Percentiles rank a stretch among this genome's conserved stretches.
phyloP scores from a whole-genome alignment of 2,888 invertebrate species.

The Rhodophaea formosa region DNA sequence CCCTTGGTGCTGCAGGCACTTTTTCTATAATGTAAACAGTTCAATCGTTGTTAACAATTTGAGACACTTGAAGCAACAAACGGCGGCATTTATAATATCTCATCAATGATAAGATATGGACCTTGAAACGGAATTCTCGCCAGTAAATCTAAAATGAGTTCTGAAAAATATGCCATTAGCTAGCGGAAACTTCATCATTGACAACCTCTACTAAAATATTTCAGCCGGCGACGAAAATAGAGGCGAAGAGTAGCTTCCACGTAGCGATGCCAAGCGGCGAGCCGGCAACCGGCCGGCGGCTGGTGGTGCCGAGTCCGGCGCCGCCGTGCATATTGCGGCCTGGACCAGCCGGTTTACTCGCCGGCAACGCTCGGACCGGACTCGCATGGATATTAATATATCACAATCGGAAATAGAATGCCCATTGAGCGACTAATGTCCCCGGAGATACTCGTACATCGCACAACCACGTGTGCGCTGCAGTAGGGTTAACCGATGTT shows the following conservation, averaged over 20 bases:
- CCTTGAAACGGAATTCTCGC: not conserved
- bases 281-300: not conserved
- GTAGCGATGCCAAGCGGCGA: constrained; percentile 37
- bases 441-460: not conserved
- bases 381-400: constrained; percentile 8
- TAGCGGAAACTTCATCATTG: constrained; percentile 25
- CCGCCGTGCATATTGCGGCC: not conserved
- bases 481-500: not conserved
- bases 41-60: no score
- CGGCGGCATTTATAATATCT: not conserved
- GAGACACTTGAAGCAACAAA: no score
- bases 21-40: no score
- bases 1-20: no score
- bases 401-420: constrained; percentile 13
- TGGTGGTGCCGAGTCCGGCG: not conserved
- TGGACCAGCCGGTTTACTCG: no score
- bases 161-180: constrained; percentile 11
- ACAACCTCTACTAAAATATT: constrained; percentile 32
- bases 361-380: no score
- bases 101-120: not conserved
- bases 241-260: constrained; percentile 39
- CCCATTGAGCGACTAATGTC: not conserved
- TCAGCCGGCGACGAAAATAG: constrained; percentile 41
- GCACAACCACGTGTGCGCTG: not conserved
- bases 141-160: not conserved